Evolutionary conservation across 2,888 invertebrate species (phyloP).

Genomic region (Crioceris asparagi): DNA sequence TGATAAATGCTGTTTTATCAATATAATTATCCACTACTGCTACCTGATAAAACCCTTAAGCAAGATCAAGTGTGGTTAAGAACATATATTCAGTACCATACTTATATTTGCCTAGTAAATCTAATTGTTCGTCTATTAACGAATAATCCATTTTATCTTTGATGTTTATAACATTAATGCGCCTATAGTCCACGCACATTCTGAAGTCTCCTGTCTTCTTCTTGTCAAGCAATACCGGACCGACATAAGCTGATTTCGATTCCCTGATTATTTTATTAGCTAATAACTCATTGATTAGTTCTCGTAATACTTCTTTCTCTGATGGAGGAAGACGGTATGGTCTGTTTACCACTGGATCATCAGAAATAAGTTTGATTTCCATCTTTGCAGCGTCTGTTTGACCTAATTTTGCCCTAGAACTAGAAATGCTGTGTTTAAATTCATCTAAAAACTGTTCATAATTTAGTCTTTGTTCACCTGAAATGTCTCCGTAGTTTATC

Average conservation of each 20-base stretch:
- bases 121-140: neutral
- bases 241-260: no score
- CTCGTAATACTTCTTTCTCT: constrained; percentile 1
- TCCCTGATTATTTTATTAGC: neutral
- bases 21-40: neutral
- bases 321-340: neutral
- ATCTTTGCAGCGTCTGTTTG: no score
- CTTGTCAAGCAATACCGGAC: no score
- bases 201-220: no score
- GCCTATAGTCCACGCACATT: neutral
- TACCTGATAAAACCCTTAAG: neutral
- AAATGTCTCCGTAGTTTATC: no score
- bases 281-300: neutral
- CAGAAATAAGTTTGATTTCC: neutral
- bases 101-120: neutral
- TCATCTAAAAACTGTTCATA: no score
- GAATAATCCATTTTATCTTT: neutral
- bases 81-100: no score
- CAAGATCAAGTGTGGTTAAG: neutral
- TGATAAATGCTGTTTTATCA: neutral
- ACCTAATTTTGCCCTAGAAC: no score
- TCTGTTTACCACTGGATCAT: neutral
- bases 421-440: no score
- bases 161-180: neutral
- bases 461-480: no score